Percentiles rank a stretch among this genome's conserved stretches.
Conservation (phyloP, 2,888 invertebrate genomes). For the Tanypteryx hageni region DNA sequence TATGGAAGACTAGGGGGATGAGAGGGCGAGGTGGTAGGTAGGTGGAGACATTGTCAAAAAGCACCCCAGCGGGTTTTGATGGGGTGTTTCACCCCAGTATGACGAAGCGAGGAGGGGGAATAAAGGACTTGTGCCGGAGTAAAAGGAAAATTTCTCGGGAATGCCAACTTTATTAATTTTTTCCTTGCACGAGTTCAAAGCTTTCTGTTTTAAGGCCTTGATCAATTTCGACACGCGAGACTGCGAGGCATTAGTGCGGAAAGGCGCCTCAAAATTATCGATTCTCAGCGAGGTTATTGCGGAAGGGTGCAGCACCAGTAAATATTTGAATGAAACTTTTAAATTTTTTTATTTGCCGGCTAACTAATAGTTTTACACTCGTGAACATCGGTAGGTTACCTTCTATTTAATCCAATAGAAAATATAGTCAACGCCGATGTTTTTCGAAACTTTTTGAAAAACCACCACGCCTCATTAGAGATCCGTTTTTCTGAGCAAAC, state of each 20-base stretch:
- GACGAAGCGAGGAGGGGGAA: neutral
- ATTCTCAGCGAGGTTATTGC: neutral
- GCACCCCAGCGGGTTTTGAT: neutral
- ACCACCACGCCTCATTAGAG: too few species aligned
- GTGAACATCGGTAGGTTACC: too few species aligned
- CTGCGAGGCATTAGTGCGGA: neutral
- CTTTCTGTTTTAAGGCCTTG: neutral
- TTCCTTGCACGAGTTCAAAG: neutral
- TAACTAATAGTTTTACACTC: too few species aligned
- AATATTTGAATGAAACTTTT: neutral
- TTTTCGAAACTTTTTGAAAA: too few species aligned
- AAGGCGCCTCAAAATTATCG: neutral
- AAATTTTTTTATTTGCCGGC: too few species aligned
- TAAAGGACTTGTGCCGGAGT: neutral
- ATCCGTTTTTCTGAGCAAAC: too few species aligned
- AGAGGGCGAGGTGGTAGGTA: too few species aligned
- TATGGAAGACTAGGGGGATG: too few species aligned
- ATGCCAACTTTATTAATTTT: constrained; percentile 13
- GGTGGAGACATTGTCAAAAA: neutral
- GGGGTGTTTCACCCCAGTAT: neutral
- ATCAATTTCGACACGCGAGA: neutral
- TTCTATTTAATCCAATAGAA: too few species aligned
- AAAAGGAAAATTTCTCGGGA: neutral
- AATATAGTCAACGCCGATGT: too few species aligned
- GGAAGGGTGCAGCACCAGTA: neutral